Evolutionary conservation across 2,113 vertebrate genomes (phyloP).

Genomic region (Heteronetta atricapilla): DNA sequence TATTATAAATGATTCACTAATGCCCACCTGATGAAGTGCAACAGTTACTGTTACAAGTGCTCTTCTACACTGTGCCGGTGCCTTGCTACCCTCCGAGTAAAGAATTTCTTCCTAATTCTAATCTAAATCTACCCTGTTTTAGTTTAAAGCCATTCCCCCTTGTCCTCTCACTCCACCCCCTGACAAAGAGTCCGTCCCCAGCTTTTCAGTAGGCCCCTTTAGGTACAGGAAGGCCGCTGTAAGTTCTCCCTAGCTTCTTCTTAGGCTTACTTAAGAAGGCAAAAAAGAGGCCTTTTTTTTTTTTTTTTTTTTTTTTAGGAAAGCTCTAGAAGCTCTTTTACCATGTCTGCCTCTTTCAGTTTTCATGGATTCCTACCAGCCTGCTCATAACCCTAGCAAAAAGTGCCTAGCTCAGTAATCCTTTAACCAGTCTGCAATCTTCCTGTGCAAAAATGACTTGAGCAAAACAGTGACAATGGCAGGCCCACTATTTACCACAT

Average conservation of each 20-base stretch:
- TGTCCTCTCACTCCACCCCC: no score
- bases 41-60: neutral
- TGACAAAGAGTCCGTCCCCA: no score
- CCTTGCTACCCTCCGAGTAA: no score
- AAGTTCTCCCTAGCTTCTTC: no score
- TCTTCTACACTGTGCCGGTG: neutral
- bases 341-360: neutral
- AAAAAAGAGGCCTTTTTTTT: neutral
- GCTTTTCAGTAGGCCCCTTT: no score
- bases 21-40: neutral
- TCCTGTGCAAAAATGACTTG: neutral
- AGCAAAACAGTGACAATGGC: neutral
- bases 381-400: neutral
- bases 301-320: no score
- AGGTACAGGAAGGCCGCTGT: no score
- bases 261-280: neutral
- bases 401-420: neutral
- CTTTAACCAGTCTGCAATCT: neutral
- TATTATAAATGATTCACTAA: neutral
- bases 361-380: neutral
- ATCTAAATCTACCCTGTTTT: no score
- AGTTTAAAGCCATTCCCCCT: no score
- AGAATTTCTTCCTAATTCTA: no score
- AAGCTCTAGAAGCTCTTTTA: neutral
- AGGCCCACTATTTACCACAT: neutral